These are phyloP conservation scores for Erpornis zantholeuca DNA, from an alignment of 2,113 vertebrate species.

Conservation along the genomic window DNA sequence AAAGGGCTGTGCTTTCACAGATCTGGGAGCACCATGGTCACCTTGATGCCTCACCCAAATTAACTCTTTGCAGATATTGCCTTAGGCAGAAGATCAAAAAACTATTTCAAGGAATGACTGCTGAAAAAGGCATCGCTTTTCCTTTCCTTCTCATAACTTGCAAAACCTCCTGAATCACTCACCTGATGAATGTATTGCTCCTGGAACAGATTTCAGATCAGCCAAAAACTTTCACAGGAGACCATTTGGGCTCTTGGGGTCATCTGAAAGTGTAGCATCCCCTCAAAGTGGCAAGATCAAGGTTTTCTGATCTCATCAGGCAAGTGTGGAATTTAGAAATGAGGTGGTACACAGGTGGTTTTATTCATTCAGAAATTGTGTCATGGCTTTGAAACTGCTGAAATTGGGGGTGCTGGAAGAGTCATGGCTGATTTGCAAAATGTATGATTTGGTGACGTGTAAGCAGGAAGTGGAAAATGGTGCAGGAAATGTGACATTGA, in stretches of 20 bases:
- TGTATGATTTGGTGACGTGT: neutral
- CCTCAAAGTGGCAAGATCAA: neutral
- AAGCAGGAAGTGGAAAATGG: constrained; percentile 26
- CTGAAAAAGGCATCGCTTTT: neutral
- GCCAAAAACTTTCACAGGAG: neutral
- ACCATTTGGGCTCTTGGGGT: neutral
- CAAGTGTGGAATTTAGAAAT: neutral
- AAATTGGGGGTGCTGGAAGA: neutral
- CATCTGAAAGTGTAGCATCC: neutral
- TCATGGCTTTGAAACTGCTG: neutral
- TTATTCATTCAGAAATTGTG: neutral
- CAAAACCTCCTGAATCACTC: neutral
- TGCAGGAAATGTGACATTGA: neutral
- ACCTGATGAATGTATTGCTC: neutral
- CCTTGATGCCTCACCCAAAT: neutral
- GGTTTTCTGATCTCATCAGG: neutral
- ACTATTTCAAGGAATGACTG: neutral
- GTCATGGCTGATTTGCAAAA: neutral
- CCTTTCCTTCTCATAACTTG: neutral
- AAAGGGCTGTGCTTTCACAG: neutral
- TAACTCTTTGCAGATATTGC: neutral
- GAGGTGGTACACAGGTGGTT: neutral
- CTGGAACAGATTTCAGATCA: neutral
- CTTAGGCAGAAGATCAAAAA: neutral
- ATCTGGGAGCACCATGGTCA: neutral